Evolutionary conservation across 1,140 invertebrate genomes (phyloP).

Genomic region (Holcopasites calliopsidis): DNA sequence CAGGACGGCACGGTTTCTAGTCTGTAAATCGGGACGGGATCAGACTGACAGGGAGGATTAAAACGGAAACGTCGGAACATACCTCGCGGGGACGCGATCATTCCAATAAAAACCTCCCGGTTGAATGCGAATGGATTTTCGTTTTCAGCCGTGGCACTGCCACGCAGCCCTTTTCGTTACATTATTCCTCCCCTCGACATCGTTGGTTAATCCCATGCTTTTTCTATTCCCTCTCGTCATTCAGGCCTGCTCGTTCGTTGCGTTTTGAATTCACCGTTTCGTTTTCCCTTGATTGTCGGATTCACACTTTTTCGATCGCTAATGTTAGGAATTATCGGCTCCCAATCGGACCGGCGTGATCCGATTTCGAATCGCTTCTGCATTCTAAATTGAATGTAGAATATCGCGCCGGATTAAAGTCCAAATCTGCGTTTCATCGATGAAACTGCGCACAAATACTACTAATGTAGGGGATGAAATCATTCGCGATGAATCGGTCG

Average conservation of each 20-base stretch:
- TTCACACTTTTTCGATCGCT: too few relatives aligned
- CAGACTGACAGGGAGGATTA: too few relatives aligned
- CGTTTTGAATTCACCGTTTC: background rate
- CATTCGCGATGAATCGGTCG: too few relatives aligned
- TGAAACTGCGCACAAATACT: background rate
- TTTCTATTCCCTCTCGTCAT: too few relatives aligned
- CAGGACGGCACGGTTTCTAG: slow-evolving; percentile 23
- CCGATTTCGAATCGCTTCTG: background rate
- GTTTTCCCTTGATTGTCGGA: background rate
- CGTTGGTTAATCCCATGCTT: background rate
- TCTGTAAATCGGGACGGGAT: slow-evolving; percentile 11
- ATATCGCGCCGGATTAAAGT: background rate
- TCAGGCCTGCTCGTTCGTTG: background rate
- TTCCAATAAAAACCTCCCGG: slow-evolving; percentile 17
- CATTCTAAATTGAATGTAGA: background rate
- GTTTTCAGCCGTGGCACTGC: slow-evolving; percentile 19
- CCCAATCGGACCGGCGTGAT: background rate
- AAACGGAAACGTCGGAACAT: slow-evolving; percentile 15
- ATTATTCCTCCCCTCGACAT: background rate
- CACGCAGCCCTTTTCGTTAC: background rate
- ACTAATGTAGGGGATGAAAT: too few relatives aligned
- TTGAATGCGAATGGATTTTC: slow-evolving; percentile 5
- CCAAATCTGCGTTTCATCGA: background rate
- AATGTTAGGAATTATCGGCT: background rate
- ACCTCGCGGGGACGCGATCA: background rate